Evolutionary conservation across 2,113 vertebrate species (phyloP).

Genomic region (Ia io): DNA sequence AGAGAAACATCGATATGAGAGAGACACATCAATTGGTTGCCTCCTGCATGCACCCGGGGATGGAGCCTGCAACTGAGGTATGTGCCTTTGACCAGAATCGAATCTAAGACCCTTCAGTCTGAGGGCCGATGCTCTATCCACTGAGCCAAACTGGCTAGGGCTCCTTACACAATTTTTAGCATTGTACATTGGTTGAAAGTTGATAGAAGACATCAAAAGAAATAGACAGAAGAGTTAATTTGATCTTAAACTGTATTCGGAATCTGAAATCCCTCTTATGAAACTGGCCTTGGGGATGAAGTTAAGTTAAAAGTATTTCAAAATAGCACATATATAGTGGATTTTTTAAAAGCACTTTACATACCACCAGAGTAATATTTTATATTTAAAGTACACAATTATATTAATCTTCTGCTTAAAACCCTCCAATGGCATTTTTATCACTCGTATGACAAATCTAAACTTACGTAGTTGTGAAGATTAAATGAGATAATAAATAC

Average conservation of each 20-base stretch:
- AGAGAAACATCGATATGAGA: too few species aligned
- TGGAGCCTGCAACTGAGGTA: too few species aligned
- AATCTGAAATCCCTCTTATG: constrained; percentile 25
- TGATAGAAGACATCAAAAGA: not conserved
- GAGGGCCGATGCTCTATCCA: too few species aligned
- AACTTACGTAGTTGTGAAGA: not conserved
- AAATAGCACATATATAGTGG: not conserved
- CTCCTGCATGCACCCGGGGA: too few species aligned
- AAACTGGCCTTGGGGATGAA: constrained; percentile 8
- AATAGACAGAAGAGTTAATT: not conserved
- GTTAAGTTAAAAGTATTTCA: constrained; percentile 31
- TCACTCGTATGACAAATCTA: not conserved
- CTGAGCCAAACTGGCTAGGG: too few species aligned
- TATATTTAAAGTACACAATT: not conserved
- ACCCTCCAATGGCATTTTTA: not conserved
- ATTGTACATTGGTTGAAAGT: not conserved
- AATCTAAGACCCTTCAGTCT: too few species aligned
- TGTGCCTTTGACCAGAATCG: too few species aligned
- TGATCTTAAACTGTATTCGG: not conserved
- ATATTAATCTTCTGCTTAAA: not conserved
- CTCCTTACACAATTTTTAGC: not conserved
- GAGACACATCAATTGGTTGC: too few species aligned
- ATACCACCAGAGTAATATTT: not conserved
- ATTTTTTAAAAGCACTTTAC: not conserved
- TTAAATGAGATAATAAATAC: not conserved